Conservation (phyloP, 2,888 invertebrate genomes). For the Rhaphigaster nebulosa region DNA sequence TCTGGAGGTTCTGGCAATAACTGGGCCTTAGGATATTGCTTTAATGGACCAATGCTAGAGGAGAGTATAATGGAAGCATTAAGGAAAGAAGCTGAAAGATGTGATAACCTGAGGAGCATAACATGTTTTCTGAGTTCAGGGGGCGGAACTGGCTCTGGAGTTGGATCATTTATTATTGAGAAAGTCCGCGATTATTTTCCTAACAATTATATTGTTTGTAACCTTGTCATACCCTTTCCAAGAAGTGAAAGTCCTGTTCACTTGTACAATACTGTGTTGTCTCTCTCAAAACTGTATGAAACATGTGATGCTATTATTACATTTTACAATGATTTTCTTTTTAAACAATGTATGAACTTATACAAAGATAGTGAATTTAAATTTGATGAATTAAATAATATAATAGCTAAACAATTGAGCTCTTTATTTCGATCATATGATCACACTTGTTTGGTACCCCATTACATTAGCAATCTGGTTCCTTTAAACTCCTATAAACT, state of each 20-base stretch:
- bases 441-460: slow-evolving; percentile 54
- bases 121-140: slow-evolving; percentile 71
- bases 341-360: slow-evolving; percentile 68
- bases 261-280: slow-evolving; percentile 72
- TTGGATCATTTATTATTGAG: slow-evolving; percentile 70
- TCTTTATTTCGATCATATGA: slow-evolving; percentile 70
- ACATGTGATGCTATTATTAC: slow-evolving; percentile 69
- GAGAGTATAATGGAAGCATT: slow-evolving; percentile 69
- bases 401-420: slow-evolving; percentile 71
- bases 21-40: slow-evolving; percentile 72
- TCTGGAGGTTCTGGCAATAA: slow-evolving; percentile 72
- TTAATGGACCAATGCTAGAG: slow-evolving; percentile 69
- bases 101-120: slow-evolving; percentile 70
- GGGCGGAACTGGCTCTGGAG: slow-evolving; percentile 73
- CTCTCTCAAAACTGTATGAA: slow-evolving; percentile 70
- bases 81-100: slow-evolving; percentile 70
- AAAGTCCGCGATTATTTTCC: slow-evolving; percentile 70
- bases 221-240: slow-evolving; percentile 70
- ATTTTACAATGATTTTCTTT: slow-evolving; percentile 71
- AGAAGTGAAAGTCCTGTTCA: slow-evolving; percentile 72
- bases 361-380: slow-evolving; percentile 67
- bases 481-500: slow-evolving; percentile 71
- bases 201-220: slow-evolving; percentile 69
- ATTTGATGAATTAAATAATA: slow-evolving; percentile 70
- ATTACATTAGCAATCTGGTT: slow-evolving; percentile 68